These are phyloP conservation scores for Nineta flava DNA, from an alignment of 2,888 invertebrate species.

Conservation along the genomic window DNA sequence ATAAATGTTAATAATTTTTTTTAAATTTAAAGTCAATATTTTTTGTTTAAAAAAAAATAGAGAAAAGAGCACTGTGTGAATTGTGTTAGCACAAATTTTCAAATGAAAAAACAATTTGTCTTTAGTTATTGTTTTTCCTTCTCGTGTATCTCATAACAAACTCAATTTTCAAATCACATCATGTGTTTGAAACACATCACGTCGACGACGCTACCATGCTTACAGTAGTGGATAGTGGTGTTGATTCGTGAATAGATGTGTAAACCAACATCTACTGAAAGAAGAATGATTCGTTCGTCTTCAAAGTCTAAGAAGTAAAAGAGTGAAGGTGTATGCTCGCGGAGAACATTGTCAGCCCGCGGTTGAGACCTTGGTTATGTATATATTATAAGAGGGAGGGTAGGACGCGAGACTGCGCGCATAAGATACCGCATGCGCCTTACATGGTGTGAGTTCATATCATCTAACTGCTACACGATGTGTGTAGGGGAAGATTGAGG, in stretches of 20 bases:
- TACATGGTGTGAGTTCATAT: not conserved
- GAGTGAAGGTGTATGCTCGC: not conserved
- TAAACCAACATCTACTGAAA: not conserved
- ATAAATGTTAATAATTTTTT: no score
- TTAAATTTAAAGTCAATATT: no score
- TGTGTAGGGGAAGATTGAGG: slow-evolving; percentile 1
- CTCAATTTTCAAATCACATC: no score
- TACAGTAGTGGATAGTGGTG: no score
- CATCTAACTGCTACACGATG: not conserved
- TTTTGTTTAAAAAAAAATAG: no score
- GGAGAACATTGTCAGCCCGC: not conserved
- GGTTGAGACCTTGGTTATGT: not conserved
- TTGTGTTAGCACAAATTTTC: no score
- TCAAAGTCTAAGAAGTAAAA: not conserved
- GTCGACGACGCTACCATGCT: no score
- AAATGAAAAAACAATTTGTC: no score
- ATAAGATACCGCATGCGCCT: slow-evolving; percentile 1
- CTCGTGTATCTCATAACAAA: no score
- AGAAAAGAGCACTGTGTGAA: no score
- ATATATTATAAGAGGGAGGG: not conserved
- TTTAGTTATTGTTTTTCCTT: no score
- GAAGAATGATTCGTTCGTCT: not conserved
- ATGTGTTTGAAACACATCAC: no score
- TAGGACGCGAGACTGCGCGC: not conserved
- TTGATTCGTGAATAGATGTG: not conserved